These are phyloP conservation scores for Trissolcus japonicus DNA, from an alignment of 2,888 invertebrate species.

Conservation along the genomic window DNA sequence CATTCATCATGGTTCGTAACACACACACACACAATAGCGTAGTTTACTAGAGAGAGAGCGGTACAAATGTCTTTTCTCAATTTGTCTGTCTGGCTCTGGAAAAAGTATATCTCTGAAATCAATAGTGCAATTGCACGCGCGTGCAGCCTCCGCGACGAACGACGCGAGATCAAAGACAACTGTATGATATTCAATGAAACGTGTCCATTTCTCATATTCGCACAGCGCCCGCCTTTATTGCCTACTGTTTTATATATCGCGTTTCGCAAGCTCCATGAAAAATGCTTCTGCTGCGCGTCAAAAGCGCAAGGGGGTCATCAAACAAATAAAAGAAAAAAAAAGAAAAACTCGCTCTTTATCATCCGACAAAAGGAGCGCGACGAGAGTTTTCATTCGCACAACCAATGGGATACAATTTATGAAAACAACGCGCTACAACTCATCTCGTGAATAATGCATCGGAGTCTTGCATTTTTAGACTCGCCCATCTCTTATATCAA, in stretches of 20 bases:
- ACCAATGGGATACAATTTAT: slow-evolving; percentile 4
- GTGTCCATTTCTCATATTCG: slow-evolving; percentile 37
- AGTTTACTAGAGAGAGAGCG: slow-evolving; percentile 4
- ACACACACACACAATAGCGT: slow-evolving; percentile 13
- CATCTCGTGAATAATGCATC: too few relatives aligned
- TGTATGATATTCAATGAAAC: slow-evolving; percentile 42
- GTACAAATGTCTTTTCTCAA: slow-evolving; percentile 43
- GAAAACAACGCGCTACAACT: neutral
- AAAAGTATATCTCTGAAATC: slow-evolving; percentile 37
- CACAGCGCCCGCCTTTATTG: slow-evolving; percentile 25
- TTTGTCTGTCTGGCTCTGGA: slow-evolving; percentile 32
- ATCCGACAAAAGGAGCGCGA: slow-evolving; percentile 12
- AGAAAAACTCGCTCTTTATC: slow-evolving; percentile 19
- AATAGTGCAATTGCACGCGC: slow-evolving; percentile 41
- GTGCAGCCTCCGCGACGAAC: slow-evolving; percentile 14
- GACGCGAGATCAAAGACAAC: slow-evolving; percentile 38
- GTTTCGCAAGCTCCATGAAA: slow-evolving; percentile 23
- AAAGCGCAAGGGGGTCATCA: slow-evolving; percentile 5
- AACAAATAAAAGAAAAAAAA: too few relatives aligned
- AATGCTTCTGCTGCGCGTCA: slow-evolving; percentile 10
- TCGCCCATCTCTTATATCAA: too few relatives aligned
- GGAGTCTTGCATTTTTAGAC: too few relatives aligned
- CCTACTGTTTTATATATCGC: slow-evolving; percentile 27
- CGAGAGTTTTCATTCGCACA: neutral
- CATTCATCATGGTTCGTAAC: slow-evolving; percentile 35